phyloP scores from a whole-genome alignment of 2,113 vertebrate genomes.

The Leptobrachium leishanense region DNA sequence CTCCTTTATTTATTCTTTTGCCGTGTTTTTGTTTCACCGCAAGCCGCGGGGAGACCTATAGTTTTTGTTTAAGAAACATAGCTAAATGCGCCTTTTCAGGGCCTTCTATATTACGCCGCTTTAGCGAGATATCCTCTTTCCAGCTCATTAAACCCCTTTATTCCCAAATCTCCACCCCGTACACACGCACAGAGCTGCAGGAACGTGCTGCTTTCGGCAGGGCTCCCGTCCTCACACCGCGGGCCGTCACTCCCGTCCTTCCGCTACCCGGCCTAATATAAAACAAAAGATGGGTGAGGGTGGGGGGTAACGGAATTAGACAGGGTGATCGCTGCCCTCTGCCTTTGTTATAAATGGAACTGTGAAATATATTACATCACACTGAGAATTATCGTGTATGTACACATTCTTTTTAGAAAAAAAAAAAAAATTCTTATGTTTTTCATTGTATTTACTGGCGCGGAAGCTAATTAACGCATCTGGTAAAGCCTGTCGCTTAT shows the following conservation, averaged over 20 bases:
- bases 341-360: no score
- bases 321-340: no score
- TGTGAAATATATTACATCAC: no score
- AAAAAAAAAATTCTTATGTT: neutral
- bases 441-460: no score
- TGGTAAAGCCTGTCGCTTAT: no score
- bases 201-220: slow-evolving; percentile 39
- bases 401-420: neutral
- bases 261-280: neutral
- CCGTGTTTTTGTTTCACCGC: slow-evolving; percentile 20
- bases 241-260: neutral
- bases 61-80: slow-evolving; percentile 27
- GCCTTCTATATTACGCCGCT: slow-evolving; percentile 26
- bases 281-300: neutral
- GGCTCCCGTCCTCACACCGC: slow-evolving; percentile 27
- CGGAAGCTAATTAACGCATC: no score
- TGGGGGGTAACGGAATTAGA: neutral
- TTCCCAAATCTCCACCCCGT: slow-evolving; percentile 33
- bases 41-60: slow-evolving; percentile 7
- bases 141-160: slow-evolving; percentile 44
- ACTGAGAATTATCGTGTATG: no score
- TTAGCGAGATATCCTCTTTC: slow-evolving; percentile 43
- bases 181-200: slow-evolving; percentile 33
- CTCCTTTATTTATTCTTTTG: neutral
- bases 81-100: slow-evolving; percentile 40